Conservation (phyloP, 2,888 invertebrate genomes). For the Orgyia antiqua region DNA sequence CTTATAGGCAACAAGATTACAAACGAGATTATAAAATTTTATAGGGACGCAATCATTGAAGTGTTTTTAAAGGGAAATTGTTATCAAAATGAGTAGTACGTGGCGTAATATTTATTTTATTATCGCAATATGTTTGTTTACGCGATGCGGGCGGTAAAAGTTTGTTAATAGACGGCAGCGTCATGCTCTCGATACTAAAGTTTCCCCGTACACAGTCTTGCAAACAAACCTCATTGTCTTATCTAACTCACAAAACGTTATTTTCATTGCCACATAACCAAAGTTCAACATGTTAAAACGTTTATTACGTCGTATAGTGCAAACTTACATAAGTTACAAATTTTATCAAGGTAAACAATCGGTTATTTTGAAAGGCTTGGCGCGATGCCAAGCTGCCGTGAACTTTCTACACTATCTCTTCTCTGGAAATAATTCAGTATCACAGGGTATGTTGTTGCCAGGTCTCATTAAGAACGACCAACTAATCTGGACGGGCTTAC, state of each 20-base stretch:
- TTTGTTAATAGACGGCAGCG: not conserved
- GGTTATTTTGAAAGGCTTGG: constrained; percentile 26
- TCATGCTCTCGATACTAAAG: not conserved
- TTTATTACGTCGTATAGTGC: constrained; percentile 8
- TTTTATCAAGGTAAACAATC: constrained; percentile 36
- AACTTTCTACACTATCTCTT: constrained; percentile 23
- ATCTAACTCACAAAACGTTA: constrained; percentile 17
- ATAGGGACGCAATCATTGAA: not conserved
- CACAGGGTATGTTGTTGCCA: constrained; percentile 10
- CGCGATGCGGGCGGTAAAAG: constrained; percentile 1
- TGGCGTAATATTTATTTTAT: not conserved
- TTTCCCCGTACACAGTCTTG: constrained; percentile 27
- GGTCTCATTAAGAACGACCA: constrained; percentile 4
- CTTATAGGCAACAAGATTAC: too few relatives aligned
- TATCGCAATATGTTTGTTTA: constrained; percentile 2
- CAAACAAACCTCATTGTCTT: constrained; percentile 25
- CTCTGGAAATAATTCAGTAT: constrained; percentile 13
- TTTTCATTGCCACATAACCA: not conserved
- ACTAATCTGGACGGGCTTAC: not conserved
- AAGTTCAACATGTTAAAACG: not conserved
- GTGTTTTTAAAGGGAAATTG: constrained; percentile 5
- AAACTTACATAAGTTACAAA: constrained; percentile 25
- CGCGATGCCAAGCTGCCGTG: constrained; percentile 22
- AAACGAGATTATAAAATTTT: not conserved
- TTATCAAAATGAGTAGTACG: constrained; percentile 8